Base-by-base conservation (phyloP, 2,113 vertebrate species). In the Sander lucioperca region DNA sequence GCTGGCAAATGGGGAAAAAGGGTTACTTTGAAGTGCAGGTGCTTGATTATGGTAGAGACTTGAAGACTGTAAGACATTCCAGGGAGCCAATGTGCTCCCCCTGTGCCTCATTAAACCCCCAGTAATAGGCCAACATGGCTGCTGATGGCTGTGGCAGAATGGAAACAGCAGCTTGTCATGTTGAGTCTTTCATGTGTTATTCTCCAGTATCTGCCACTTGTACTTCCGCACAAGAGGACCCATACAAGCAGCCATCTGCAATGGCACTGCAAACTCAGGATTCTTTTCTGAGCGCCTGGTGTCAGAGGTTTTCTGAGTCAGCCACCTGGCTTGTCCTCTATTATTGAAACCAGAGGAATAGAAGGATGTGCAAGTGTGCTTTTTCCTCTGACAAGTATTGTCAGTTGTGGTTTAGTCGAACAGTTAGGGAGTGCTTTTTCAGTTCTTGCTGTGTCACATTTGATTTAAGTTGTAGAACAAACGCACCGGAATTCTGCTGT, bases 161-260 rank as follows among this genome's bases (percentile, higher is more conserved):
- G 81, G 85, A 85, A 83, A 87, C 69, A 85, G 83, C 65, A 74
- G 84, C 87, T 86, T 84, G 63, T 88, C 79, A 33, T 72, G 86
- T 85, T 83, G 88, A 73, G 78, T 74, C 92, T 92, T 93, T 94
- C 87, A 92, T 93, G 91, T 93, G 74, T 76, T 80, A 88, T 77
- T 80, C 88, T 84, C 23, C 84, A 84, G 71, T 68, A 79, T 85
- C 85, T 62, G 82, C 73, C 63, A 77, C 76, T 86, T 90, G 39
- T 80, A 53, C 59, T 87, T 68, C 48, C 8, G 19, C 74, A 81
- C 53, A 72, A 77, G 78, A 79, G 68, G 23, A 23, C 51, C 56
- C 75, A 82, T 16, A 79, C 70, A 91, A 71, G 77, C 66, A 87
- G 77, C 77, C 82, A 85, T 89, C 83, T 91, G 80, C 43, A 89